Base-by-base conservation (phyloP, 1,140 invertebrate genomes). In the Apis dorsata region DNA sequence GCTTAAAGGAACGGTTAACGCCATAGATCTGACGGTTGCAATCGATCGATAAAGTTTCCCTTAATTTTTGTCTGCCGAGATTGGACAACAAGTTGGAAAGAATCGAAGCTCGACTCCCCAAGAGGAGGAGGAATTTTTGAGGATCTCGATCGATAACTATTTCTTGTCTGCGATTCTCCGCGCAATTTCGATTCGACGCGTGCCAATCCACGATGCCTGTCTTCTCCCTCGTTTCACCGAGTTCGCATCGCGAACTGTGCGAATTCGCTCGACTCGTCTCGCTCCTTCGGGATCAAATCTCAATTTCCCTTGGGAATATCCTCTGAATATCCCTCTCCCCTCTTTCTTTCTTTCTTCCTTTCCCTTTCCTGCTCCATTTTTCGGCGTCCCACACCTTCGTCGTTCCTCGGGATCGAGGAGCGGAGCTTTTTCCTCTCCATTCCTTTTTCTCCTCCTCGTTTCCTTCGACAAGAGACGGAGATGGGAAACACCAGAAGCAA, bases 251-350 rank as follows among this genome's bases (percentile, higher is more conserved):
- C 55, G 63, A 21, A 44, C 4, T 44, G 24, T 63, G 28, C 34
- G 34, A 44, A 87, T 84, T 60, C 81, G 69, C 72, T 69, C 68
- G 77, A 74, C 75, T 79, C 76, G 73, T 79, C 73, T 60, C 57
- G 24, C 66, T 51, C 21, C 68, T 83, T 74, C 75, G 15, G 59
- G 77, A 90, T 86, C 87, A 87, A 87, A 91, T 90, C 89, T 91
- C 90, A 88, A 90, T 91, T 90, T 91, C 77, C 88, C 85, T 83
- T 60, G 85, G 86, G 85, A 88, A 79, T 87, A 81, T 69, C 51
- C 71, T 13, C 53, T 34, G 62, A 78, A 74, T 44, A 63, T 60
- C n/a, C 66, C 10, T 24, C 24, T 17, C 65, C n/a, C 44, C 71
- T 57, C 51, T 19, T 65, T 19, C 10, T 66, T 34, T 17, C 44